Conservation (phyloP, 2,888 invertebrate species). For the Caenorhabditis sinica region DNA sequence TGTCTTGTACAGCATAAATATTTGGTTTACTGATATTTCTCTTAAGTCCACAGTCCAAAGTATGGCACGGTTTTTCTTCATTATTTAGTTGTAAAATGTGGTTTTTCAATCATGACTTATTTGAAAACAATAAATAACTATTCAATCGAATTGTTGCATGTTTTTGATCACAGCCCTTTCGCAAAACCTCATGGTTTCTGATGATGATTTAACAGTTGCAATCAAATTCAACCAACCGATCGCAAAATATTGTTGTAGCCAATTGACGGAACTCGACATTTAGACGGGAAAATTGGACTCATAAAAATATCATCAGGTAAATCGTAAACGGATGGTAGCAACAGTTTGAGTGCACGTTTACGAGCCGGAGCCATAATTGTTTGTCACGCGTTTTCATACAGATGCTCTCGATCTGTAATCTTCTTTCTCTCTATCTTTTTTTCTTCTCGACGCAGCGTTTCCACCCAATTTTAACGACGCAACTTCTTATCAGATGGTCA, state of each 20-base stretch:
- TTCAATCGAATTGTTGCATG: too few relatives aligned
- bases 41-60: too few relatives aligned
- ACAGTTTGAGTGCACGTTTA: slow-evolving; percentile 29
- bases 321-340: slow-evolving; percentile 24
- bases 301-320: slow-evolving; percentile 22
- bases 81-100: too few relatives aligned
- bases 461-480: slow-evolving; percentile 23
- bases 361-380: slow-evolving; percentile 42
- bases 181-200: too few relatives aligned
- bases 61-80: too few relatives aligned
- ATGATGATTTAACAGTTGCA: too few relatives aligned
- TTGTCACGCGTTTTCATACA: slow-evolving; percentile 23
- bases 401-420: slow-evolving; percentile 48
- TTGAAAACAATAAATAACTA: too few relatives aligned
- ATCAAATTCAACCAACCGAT: too few relatives aligned
- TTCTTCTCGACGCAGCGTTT: not conserved
- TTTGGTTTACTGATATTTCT: too few relatives aligned
- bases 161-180: too few relatives aligned
- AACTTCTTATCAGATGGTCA: slow-evolving; percentile 40
- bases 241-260: not conserved
- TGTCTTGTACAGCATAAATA: too few relatives aligned
- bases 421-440: slow-evolving; percentile 2
- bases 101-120: too few relatives aligned
- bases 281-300: not conserved
- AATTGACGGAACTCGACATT: slow-evolving; percentile 1